Conservation (phyloP, 1,140 invertebrate species). For the Lordiphosa stackelbergi region DNA sequence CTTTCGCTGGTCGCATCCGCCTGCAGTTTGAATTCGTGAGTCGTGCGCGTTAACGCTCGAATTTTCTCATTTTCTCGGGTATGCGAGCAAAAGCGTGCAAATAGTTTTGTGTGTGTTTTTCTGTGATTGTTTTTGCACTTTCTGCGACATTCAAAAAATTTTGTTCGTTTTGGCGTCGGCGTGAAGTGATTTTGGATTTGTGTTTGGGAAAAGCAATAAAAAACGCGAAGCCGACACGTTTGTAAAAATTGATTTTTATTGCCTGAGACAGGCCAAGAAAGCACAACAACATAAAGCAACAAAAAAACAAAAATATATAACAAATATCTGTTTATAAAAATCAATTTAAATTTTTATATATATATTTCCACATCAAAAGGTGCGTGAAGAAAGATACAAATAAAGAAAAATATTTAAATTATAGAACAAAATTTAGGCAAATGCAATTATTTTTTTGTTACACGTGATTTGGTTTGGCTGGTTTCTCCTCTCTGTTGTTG, state of each 20-base stretch:
- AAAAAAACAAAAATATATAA: constrained; percentile 32
- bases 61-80: constrained; percentile 57
- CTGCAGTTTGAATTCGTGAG: constrained; percentile 53
- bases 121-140: constrained; percentile 16
- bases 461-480: constrained; percentile 56
- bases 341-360: constrained; percentile 14
- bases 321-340: constrained; percentile 31
- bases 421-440: constrained; percentile 1
- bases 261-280: constrained; percentile 35
- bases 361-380: constrained; percentile 22
- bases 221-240: constrained; percentile 45
- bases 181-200: constrained; percentile 19
- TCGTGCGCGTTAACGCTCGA: constrained; percentile 63
- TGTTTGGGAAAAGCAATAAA: constrained; percentile 34
- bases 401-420: constrained; percentile 1
- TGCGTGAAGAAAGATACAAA: constrained; percentile 17
- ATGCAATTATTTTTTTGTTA: constrained; percentile 21
- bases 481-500: constrained; percentile 11
- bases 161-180: constrained; percentile 35
- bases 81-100: constrained; percentile 62
- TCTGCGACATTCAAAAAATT: constrained; percentile 32
- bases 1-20: constrained; percentile 47
- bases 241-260: constrained; percentile 71
- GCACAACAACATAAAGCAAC: not conserved
- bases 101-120: constrained; percentile 50